A percentile compares a stretch with the other conserved stretches of the same genome.
These are phyloP conservation scores for Notodonta dromedarius DNA, from an alignment of 2,888 invertebrate genomes.

Conservation along the genomic window DNA sequence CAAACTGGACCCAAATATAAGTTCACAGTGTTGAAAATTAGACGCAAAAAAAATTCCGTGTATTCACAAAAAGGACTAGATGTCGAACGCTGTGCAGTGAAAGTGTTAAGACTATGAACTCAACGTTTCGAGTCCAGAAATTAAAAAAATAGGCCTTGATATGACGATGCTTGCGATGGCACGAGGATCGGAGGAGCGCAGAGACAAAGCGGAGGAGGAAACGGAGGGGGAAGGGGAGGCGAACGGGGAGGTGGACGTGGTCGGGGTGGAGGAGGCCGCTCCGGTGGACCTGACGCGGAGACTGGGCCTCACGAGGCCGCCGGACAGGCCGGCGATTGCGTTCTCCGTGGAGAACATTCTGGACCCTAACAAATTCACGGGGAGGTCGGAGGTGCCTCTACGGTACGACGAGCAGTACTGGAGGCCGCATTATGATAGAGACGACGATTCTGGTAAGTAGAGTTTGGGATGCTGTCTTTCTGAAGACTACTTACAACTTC, in stretches of 20 bases:
- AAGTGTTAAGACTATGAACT: conserved; percentile 38
- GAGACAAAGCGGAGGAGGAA: conserved; percentile 63
- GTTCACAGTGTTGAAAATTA: background rate
- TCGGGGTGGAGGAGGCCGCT: conserved; percentile 78
- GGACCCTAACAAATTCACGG: conserved; percentile 96
- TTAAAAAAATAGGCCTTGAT: conserved; percentile 65
- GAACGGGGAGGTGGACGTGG: conserved; percentile 75
- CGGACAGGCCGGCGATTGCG: conserved; percentile 86
- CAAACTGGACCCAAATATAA: background rate
- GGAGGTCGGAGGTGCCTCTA: conserved; percentile 83
- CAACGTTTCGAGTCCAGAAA: conserved; percentile 27
- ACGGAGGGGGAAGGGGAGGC: conserved; percentile 67
- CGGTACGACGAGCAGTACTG: conserved; percentile 85
- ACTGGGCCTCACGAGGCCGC: conserved; percentile 83
- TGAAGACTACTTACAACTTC: background rate
- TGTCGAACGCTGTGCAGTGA: conserved; percentile 42
- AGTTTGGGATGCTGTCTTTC: conserved; percentile 4
- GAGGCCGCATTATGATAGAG: conserved; percentile 81
- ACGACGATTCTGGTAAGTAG: conserved; percentile 83
- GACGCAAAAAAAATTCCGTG: background rate
- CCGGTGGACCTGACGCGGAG: conserved; percentile 78
- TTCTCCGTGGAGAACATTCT: conserved; percentile 96
- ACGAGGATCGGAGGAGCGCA: conserved; percentile 74
- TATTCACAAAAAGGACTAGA: background rate
- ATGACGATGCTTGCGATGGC: conserved; percentile 84